Percentiles rank a stretch among this genome's conserved stretches.
Evolutionary conservation across 2,113 vertebrate genomes (phyloP).

Genomic region (Coreoperca whiteheadi): DNA sequence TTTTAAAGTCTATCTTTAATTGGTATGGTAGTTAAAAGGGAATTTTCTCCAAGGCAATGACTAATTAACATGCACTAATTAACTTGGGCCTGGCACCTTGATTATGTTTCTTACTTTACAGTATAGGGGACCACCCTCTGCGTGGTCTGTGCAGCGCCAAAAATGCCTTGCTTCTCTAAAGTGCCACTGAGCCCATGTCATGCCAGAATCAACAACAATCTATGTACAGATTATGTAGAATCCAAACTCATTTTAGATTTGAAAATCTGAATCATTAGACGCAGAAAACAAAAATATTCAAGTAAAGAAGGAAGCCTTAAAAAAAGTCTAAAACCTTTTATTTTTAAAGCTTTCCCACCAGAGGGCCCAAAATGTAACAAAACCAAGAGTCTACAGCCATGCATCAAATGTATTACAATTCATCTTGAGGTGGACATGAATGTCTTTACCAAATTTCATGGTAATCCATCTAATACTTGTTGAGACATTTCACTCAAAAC

Average conservation of each 20-base stretch:
- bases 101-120: constrained; percentile 28
- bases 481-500: background rate
- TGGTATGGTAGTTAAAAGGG: constrained; percentile 48
- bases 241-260: background rate
- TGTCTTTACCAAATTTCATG: background rate
- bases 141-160: constrained; percentile 13
- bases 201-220: background rate
- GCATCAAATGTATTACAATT: too few relatives aligned
- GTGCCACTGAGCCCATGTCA: background rate
- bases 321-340: background rate
- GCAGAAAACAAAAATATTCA: background rate
- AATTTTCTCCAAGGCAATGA: constrained; percentile 46
- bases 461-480: background rate
- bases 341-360: too few relatives aligned
- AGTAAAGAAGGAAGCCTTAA: background rate
- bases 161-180: background rate
- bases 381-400: too few relatives aligned
- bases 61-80: constrained; percentile 52
- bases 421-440: background rate
- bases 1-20: constrained; percentile 51
- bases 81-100: constrained; percentile 49
- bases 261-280: background rate
- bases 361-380: background rate
- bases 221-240: background rate
- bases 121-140: constrained; percentile 42